Conservation (phyloP, 2,113 vertebrate genomes). For the Hippoglossus stenolepis region DNA sequence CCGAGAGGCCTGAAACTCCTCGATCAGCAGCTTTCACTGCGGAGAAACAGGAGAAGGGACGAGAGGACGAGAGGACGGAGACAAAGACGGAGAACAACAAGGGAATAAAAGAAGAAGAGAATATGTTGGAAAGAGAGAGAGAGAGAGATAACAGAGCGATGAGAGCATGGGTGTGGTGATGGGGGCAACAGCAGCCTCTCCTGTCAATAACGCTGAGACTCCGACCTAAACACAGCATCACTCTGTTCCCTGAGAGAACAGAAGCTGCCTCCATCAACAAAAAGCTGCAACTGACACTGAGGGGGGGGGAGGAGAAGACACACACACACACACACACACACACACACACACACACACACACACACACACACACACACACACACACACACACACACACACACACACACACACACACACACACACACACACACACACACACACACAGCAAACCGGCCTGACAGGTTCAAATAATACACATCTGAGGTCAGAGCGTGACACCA, state of each 20-base stretch:
- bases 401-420: too few species aligned
- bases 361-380: too few species aligned
- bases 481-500: background rate
- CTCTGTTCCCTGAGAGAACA: too few species aligned
- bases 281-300: too few species aligned
- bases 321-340: too few species aligned
- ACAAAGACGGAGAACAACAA: slow-evolving; percentile 10
- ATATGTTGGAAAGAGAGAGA: background rate
- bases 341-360: too few species aligned
- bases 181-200: background rate
- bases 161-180: background rate
- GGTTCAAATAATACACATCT: slow-evolving; percentile 35
- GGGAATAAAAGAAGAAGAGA: background rate
- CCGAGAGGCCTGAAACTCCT: slow-evolving; percentile 62
- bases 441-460: slow-evolving; percentile 44
- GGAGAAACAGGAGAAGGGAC: slow-evolving; percentile 38
- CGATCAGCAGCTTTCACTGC: slow-evolving; percentile 72
- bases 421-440: too few species aligned
- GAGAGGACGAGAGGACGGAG: background rate
- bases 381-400: too few species aligned
- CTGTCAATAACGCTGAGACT: too few species aligned
- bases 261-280: too few species aligned
- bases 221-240: too few species aligned
- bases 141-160: background rate
- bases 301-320: too few species aligned